Conservation (phyloP, 2,797 vertebrate genomes). For the Scolopax rusticola region DNA sequence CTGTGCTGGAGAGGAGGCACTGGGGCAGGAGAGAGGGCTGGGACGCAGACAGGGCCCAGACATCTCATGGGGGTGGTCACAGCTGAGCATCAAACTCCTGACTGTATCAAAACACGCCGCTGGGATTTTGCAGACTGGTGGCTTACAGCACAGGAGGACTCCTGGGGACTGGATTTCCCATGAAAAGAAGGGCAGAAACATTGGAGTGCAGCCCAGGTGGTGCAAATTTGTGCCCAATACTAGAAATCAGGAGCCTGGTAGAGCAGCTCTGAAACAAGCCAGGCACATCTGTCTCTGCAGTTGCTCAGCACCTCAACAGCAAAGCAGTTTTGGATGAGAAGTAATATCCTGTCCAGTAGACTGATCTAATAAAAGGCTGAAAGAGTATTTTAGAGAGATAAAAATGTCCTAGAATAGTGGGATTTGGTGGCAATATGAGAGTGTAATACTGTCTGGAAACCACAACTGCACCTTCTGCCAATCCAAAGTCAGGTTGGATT, state of each 20-base stretch:
- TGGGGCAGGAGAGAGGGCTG: neutral
- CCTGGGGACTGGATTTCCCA: neutral
- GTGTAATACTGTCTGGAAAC: neutral
- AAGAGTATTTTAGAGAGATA: neutral
- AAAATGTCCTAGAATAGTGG: neutral
- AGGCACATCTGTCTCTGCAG: neutral
- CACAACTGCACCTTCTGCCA: rapidly evolving
- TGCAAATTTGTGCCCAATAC: neutral
- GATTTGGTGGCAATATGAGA: neutral
- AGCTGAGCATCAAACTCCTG: neutral
- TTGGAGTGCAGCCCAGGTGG: neutral
- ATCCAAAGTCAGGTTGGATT: neutral
- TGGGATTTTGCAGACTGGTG: neutral
- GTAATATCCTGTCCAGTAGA: neutral
- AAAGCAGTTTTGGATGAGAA: neutral
- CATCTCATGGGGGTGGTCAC: rapidly evolving
- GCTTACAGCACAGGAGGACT: neutral
- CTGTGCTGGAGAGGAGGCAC: neutral
- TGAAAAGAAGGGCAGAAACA: neutral
- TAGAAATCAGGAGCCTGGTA: neutral
- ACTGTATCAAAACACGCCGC: neutral
- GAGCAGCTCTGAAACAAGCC: neutral
- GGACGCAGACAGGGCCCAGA: neutral
- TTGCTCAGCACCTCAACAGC: neutral
- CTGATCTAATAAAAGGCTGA: neutral